Conservation (phyloP, 2,888 invertebrate species). For the Lasioglossum morio region DNA sequence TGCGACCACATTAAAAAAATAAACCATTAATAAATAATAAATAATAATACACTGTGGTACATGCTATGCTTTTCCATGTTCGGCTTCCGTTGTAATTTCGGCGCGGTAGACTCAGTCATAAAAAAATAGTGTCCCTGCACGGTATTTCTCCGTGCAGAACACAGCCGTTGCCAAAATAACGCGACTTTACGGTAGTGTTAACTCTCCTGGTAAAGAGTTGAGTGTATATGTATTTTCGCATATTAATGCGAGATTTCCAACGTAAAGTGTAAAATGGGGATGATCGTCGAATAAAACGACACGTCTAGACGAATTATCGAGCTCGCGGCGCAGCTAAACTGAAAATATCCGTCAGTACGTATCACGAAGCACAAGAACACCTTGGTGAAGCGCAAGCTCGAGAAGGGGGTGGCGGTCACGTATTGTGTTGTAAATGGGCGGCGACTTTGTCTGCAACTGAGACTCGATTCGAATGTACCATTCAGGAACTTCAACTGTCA, state of each 20-base stretch:
- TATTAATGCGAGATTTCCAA: neutral
- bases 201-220: neutral
- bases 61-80: no score
- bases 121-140: no score
- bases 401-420: slow-evolving; percentile 43
- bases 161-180: no score
- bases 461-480: slow-evolving; percentile 66
- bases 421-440: slow-evolving; percentile 65
- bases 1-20: no score
- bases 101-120: no score
- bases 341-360: neutral
- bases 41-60: no score
- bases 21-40: no score
- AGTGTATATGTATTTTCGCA: neutral
- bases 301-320: slow-evolving; percentile 5
- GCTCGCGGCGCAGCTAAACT: neutral
- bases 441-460: slow-evolving; percentile 61
- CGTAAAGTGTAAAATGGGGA: neutral
- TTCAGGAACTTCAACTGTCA: slow-evolving; percentile 64
- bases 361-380: neutral
- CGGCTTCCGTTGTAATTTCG: no score
- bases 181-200: neutral
- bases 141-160: no score
- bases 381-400: slow-evolving; percentile 11
- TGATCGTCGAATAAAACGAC: neutral